Conservation (phyloP, 2,888 invertebrate genomes). For the Mythimna loreyi region DNA sequence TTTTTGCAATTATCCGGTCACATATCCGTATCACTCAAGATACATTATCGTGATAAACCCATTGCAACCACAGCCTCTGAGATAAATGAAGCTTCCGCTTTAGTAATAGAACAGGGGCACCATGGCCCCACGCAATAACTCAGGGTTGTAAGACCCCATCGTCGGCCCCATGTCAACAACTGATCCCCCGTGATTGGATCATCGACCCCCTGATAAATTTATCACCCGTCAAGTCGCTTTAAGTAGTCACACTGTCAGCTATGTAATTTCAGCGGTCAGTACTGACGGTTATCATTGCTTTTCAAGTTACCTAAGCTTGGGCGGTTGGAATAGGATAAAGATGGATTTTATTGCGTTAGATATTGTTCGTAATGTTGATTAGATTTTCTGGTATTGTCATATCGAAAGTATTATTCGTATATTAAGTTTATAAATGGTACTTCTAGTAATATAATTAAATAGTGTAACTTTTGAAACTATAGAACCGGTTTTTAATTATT, state of each 20-base stretch:
- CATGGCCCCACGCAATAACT: conserved; percentile 58
- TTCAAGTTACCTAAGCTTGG: conserved; percentile 19
- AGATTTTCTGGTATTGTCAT: neutral
- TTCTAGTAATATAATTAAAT: too few relatives aligned
- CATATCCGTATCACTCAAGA: neutral
- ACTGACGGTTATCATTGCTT: conserved; percentile 24
- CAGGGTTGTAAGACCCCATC: conserved; percentile 58
- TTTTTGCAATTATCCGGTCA: neutral
- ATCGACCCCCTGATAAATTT: conserved; percentile 64
- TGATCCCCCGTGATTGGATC: conserved; percentile 68
- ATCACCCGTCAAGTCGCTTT: conserved; percentile 53
- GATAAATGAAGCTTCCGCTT: conserved; percentile 49
- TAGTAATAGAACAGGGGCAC: conserved; percentile 51
- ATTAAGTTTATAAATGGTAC: too few relatives aligned
- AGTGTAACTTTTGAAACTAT: too few relatives aligned
- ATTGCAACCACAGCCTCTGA: conserved; percentile 6
- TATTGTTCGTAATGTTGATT: too few relatives aligned
- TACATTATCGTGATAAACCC: conserved; percentile 12
- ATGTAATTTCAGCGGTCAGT: conserved; percentile 51
- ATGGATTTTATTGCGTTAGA: neutral
- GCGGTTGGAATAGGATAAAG: neutral
- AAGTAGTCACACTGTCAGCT: conserved; percentile 39
- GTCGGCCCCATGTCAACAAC: conserved; percentile 63
- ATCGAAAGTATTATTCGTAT: too few relatives aligned
- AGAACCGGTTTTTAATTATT: too few relatives aligned